Evolutionary conservation across 2,888 invertebrate genomes (phyloP).

Genomic region (Scaptomyza flava): DNA sequence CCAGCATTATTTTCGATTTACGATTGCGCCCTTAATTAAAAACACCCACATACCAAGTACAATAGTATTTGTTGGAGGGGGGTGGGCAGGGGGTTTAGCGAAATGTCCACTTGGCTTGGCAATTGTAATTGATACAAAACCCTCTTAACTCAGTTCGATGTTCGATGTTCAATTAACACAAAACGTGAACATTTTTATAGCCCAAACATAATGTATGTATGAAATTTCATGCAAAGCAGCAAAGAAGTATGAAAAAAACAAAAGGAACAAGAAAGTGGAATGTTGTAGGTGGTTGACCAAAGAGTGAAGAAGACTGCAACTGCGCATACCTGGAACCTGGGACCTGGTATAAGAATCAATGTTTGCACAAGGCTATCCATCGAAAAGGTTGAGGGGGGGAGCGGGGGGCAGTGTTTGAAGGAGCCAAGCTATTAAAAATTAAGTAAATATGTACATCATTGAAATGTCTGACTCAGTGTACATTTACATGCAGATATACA

Average conservation of each 20-base stretch:
- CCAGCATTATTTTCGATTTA: conserved; percentile 49
- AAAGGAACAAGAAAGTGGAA: background rate
- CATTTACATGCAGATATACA: background rate
- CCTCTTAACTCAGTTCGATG: conserved; percentile 25
- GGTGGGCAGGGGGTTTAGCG: background rate
- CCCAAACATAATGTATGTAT: conserved; percentile 4
- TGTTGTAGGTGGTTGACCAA: conserved; percentile 16
- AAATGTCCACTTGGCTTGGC: conserved; percentile 23
- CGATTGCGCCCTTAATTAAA: conserved; percentile 54
- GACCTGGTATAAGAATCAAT: conserved; percentile 23
- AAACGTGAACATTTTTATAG: conserved; percentile 21
- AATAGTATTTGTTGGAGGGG: background rate
- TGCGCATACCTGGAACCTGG: background rate
- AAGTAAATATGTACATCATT: conserved; percentile 61
- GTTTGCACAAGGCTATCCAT: conserved; percentile 61
- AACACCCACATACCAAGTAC: conserved; percentile 59
- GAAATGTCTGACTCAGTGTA: conserved; percentile 12
- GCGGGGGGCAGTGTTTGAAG: conserved; percentile 22
- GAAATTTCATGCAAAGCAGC: conserved; percentile 39
- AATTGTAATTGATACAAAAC: conserved; percentile 45
- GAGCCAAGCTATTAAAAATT: conserved; percentile 72
- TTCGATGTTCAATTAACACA: conserved; percentile 47
- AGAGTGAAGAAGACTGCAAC: background rate
- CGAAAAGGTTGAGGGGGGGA: conserved; percentile 13
- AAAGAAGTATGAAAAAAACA: background rate